Evolutionary conservation across 2,797 vertebrate genomes (phyloP).

Genomic region (Gouania willdenowi): DNA sequence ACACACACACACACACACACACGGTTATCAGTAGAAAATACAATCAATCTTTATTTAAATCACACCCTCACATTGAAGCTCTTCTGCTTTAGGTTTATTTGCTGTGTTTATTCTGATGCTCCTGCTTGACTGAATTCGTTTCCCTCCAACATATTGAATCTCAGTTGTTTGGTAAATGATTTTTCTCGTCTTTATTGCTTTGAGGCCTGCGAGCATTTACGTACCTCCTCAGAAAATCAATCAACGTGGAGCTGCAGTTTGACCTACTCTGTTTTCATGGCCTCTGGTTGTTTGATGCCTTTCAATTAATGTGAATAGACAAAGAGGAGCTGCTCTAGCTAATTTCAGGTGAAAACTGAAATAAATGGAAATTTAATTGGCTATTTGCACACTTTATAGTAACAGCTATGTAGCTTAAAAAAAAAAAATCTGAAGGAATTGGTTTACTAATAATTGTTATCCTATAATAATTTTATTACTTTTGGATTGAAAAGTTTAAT

Average conservation of each 20-base stretch:
- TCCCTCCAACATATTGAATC: conserved; percentile 32
- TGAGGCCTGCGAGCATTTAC: conserved; percentile 36
- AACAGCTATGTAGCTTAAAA: no score
- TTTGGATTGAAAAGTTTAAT: no score
- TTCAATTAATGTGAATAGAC: conserved; percentile 26
- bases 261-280: conserved; percentile 26
- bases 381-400: no score
- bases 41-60: not conserved
- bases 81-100: not conserved
- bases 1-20: conserved; percentile 30
- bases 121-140: conserved; percentile 3
- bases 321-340: conserved; percentile 3
- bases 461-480: no score
- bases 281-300: conserved; percentile 43
- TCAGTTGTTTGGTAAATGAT: conserved; percentile 61
- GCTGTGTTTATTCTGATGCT: not conserved
- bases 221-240: conserved; percentile 53
- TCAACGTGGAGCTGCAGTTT: conserved; percentile 36
- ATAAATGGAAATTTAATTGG: no score
- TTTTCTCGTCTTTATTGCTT: conserved; percentile 54
- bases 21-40: conserved; percentile 1
- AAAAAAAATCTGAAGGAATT: no score
- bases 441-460: no score
- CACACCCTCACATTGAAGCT: not conserved
- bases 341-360: no score